Conservation (phyloP, 2,797 vertebrate species). For the Margarornis squamiger region DNA sequence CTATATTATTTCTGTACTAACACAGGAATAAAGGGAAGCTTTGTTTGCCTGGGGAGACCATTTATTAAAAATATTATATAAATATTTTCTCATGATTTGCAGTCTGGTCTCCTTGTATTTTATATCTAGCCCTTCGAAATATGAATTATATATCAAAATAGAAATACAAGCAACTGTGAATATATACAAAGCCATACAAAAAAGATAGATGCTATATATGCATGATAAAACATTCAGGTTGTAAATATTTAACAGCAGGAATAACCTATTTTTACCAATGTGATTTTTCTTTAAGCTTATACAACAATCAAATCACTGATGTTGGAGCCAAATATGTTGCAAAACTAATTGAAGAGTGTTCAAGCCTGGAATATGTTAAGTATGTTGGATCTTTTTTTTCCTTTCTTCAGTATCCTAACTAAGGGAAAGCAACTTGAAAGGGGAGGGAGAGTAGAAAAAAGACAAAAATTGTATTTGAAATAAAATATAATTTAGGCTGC, state of each 20-base stretch:
- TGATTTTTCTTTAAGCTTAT: conserved; percentile 81
- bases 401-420: not conserved
- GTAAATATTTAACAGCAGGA: conserved; percentile 20
- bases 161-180: not conserved
- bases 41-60: not conserved
- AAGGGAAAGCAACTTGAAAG: not conserved
- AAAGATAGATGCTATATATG: not conserved
- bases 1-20: not conserved
- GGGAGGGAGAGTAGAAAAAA: not conserved
- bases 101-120: not conserved
- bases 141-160: conserved; percentile 10
- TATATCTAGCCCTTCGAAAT: not conserved
- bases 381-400: conserved; percentile 58
- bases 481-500: not conserved
- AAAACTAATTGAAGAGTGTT: conserved; percentile 88
- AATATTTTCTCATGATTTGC: not conserved
- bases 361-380: conserved; percentile 86
- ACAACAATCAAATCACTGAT: conserved; percentile 93
- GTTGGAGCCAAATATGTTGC: conserved; percentile 86
- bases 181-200: not conserved
- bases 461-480: not conserved
- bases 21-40: conserved; percentile 1
- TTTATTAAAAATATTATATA: not conserved
- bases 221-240: not conserved
- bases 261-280: conserved; percentile 15